Base-by-base conservation (phyloP, 2,888 invertebrate genomes). In the Dicranocentrus wangi region DNA sequence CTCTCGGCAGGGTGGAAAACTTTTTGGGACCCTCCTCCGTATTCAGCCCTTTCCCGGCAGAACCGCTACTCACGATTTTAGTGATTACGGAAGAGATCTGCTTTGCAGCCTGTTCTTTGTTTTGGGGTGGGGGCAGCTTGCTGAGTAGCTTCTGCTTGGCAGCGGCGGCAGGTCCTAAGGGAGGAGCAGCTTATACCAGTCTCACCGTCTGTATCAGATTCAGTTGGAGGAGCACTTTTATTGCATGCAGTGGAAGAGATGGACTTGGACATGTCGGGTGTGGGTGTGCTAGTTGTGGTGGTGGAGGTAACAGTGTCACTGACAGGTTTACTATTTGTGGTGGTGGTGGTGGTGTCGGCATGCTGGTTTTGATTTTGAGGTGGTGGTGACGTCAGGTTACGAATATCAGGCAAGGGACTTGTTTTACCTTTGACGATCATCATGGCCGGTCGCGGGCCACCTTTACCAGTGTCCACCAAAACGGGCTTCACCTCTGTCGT, bases 401-500 rank as follows among this genome's bases (percentile, higher is more conserved):
- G 61, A 47, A 39, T 65, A 53, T 69, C 72, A 19, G 79, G 72
- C 43, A 55, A 53, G 43, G 60, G 60, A 42, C 47, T 68, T 13
- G 84, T 76, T 77, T 82, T 85, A 32, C 84, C 87, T 70, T 77
- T 78, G 0, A 82, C 61, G 2, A 86, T 82, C 85, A 86, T 84
- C 51, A 84, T 71, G 2, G 83, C 86, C 27, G 81, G 58, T 28
- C 84, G 82, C n/a, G 84, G 82, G 23, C 81, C 84, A 8, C 81
- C 84, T n/a, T 80, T 83, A 0, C 86, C 86, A 55, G 66, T 77
- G 53, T 86, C 85, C n/a, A 85, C 28, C 23, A 84, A 23, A 10
- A 85, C 86, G 23, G 84, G 79, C 53, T 85, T 86, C 19, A 92
- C 89, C 82, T 90, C 77, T 7, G 60, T 23, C 1, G 19, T 17